Base-by-base conservation (phyloP, 1,140 invertebrate genomes). In the Pissodes strobi region DNA sequence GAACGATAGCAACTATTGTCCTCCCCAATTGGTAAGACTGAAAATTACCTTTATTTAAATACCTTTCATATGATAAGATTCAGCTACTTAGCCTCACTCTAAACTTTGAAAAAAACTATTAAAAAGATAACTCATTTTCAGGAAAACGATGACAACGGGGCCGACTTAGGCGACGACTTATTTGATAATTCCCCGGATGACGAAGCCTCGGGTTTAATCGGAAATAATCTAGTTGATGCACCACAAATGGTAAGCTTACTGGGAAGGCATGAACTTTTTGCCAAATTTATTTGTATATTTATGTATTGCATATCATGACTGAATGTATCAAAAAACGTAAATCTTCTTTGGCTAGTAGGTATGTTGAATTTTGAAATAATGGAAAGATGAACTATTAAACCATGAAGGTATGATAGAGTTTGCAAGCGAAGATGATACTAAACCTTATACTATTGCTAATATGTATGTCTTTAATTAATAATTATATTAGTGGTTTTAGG, bases 191-290 rank as follows among this genome's bases (percentile, higher is more conserved):
- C 22, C 8, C 17, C n/a, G n/a, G 21, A 10, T 75, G 76, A 37
- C 72, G 77, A 21, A 62, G 67, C 21, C 70, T n/a, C n/a, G 69
- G 57, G 58, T 59, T 39, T 67, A 64, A 57, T 68, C 0, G 78
- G 80, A 39, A 79, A 82, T 77, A 71, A 83, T 8, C 71, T 77
- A 63, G 75, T 72, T 2, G 76, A 76, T 3, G 79, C 81, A 13
- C 87, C 87, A 2, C 79, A 80, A 71, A 67, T 80, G 23, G 78
- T 80, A 23, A 73, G 74, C n/a, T n/a, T 37, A 55, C 57, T 41
- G 8, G 39, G 48, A 56, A 41, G 10, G 4, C 4, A n/a, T 9
- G 10, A 5, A n/a, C 10, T 41, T 41, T 6, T 41, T 34, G 5
- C 12, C 12, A 6, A 34, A 34, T 6, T 6, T 34, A 34, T 34